Base-by-base conservation (phyloP, 1,140 invertebrate genomes). In the Eueides isabella region DNA sequence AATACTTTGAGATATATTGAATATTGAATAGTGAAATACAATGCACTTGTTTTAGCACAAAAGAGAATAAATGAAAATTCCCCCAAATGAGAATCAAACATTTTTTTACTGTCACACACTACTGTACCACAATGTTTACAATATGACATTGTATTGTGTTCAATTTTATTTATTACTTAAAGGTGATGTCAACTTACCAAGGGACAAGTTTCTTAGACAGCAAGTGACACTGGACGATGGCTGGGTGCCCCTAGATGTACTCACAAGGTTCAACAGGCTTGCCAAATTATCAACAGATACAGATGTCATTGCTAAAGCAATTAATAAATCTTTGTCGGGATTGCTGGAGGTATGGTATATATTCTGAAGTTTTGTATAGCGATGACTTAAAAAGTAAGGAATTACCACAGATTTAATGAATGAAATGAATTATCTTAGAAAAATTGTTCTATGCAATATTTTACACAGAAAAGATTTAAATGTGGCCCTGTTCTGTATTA, bases 251-350 rank as follows among this genome's bases (percentile, higher is more conserved):
- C 86, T 99, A 41, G 95, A 96, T 1, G 95, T 97, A 1, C 95
- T 99, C 92, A 93, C 97, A 31, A 98, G 96, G 75, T 99, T 99
- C 85, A 98, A 99, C 83, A 94, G 98, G 29, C 93, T 99, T 41
- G 96, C 97, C 1, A 91, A 95, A 29, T 81, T 99, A 0, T 95
- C 95, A 2, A 95, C 93, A 61, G 96, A 99, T 84, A 67, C 88
- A 0, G 93, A 96, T 41, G 93, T 96, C 1, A 98, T 99, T 77
- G 92, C 96, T 5, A 94, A 95, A 72, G 96, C 98, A 0, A 76
- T 99, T 5, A 94, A 95, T 79, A 96, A 96, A 72, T 97, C 98
- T 3, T 94, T 95, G n/a, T 94, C 94, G 65, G 95, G 95, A 31
- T 85, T 99, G 0, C 93, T 99, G 5, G 96, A 97, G 89, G 94